phyloP scores from a whole-genome alignment of 2,797 vertebrate species.

The Alfaro cultratus region DNA sequence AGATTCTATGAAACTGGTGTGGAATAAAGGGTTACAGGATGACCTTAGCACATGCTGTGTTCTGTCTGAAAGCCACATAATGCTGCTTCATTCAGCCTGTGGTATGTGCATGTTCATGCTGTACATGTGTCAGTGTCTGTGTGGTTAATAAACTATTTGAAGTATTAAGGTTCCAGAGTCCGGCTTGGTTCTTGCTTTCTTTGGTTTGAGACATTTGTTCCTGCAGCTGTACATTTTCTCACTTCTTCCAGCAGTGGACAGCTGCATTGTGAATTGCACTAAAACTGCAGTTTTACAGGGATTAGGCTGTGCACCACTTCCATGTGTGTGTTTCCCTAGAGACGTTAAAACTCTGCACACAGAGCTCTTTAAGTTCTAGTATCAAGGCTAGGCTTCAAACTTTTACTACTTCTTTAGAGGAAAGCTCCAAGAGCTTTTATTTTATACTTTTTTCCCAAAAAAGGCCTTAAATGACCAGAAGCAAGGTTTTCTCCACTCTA shows the following conservation, averaged over 20 bases:
- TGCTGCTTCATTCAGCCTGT: background rate
- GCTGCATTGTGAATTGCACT: conserved; percentile 86
- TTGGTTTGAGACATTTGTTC: conserved; percentile 86
- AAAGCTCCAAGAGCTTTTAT: background rate
- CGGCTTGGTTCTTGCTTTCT: conserved; percentile 87
- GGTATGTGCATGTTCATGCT: background rate
- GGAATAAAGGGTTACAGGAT: background rate
- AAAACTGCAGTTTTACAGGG: conserved; percentile 82
- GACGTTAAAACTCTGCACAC: background rate
- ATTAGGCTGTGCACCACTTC: background rate
- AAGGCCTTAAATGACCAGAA: background rate
- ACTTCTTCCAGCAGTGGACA: conserved; percentile 89
- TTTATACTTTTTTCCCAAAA: background rate
- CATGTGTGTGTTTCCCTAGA: background rate
- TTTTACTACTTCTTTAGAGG: background rate
- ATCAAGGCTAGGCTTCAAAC: background rate
- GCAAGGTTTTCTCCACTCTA: background rate
- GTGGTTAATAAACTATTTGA: background rate
- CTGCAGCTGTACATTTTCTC: conserved; percentile 90
- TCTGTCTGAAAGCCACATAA: background rate
- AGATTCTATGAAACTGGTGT: background rate
- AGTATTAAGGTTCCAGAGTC: conserved; percentile 16
- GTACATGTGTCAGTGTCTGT: conserved; percentile 4
- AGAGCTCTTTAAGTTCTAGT: background rate
- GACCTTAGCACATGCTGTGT: background rate